Base-by-base conservation (phyloP, 2,888 invertebrate species). In the Tanaodytes sp. region DNA sequence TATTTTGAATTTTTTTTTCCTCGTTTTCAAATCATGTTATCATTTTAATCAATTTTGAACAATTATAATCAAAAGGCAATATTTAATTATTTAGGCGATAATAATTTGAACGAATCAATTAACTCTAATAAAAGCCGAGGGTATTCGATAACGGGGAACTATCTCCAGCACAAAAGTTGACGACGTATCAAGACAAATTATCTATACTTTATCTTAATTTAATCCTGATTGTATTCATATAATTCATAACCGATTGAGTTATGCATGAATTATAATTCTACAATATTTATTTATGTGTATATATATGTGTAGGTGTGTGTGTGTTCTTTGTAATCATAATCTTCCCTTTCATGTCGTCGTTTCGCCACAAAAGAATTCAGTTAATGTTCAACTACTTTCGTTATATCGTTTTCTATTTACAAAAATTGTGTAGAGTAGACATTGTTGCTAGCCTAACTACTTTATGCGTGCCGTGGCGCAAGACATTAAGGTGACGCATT, bases 391-490 rank as follows among this genome's bases (percentile, higher is more conserved):
- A 54, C 36, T 51, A 1, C 15, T 14, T 37, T 27, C 20, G 18
- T 18, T 46, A n/a, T n/a, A n/a, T 33, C 33, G 11, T 27, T 20
- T 75, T 69, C 74, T 83, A 83, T 82, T 79, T 82, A 83, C 82
- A 83, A 81, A n/a, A n/a, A n/a, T 79, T 78, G 79, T 79, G 78
- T 81, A 76, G 79, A 79, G 78, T 80, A 82, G 80, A 80, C 77
- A 80, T 75, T 79, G 74, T 77, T 77, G 74, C 79, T 81, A 81
- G 78, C 79, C 79, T 82, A 82, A 80, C 80, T 82, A 82, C 77
- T 75, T 76, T 78, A 80, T 79, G 77, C 80, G 80, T 82, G 79
- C 80, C 79, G 76, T 79, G 78, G 78, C 80, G 79, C 78, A 76
- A 79, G 78, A 82, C 79, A 73, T 77, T 71, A 75, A 79, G 73